Percentiles rank a stretch among this genome's conserved stretches.
These are phyloP conservation scores for Sinocyclocheilus grahami DNA, from an alignment of 2,113 vertebrate genomes.

Conservation along the genomic window DNA sequence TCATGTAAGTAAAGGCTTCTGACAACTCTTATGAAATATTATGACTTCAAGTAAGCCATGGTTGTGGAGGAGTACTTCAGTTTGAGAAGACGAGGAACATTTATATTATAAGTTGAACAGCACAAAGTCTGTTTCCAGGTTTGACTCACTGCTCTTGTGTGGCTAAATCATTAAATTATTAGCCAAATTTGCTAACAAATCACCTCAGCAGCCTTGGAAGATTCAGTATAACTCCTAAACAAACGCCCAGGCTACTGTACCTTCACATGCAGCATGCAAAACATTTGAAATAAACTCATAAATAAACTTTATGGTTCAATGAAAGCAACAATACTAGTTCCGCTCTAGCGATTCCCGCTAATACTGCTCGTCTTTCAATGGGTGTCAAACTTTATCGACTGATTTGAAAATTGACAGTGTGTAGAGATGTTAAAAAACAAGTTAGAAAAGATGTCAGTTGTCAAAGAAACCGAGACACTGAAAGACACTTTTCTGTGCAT, in stretches of 20 bases:
- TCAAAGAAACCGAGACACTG: conserved; percentile 30
- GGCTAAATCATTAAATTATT: conserved; percentile 11
- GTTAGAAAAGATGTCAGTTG: conserved; percentile 30
- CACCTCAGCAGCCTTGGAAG: conserved; percentile 11
- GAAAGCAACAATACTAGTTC: not conserved
- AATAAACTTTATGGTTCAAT: not conserved
- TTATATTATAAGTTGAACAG: conserved; percentile 25
- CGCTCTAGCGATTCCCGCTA: not conserved
- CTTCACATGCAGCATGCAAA: not conserved
- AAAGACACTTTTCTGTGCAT: conserved; percentile 34
- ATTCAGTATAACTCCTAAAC: not conserved
- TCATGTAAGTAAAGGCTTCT: conserved; percentile 38
- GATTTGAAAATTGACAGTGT: conserved; percentile 50
- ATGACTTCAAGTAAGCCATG: conserved; percentile 24
- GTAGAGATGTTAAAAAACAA: conserved; percentile 37
- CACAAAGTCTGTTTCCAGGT: not conserved
- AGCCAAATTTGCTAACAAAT: not conserved
- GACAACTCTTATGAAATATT: conserved; percentile 35
- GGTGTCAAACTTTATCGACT: conserved; percentile 34
- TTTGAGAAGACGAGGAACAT: conserved; percentile 27
- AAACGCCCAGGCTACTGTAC: not conserved
- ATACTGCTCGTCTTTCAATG: not conserved
- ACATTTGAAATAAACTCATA: conserved; percentile 1
- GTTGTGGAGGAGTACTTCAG: conserved; percentile 48
- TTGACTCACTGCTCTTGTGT: not conserved